Percentiles rank a stretch among this genome's conserved stretches.
Conservation (phyloP, 2,888 invertebrate genomes). For the Perizoma affinitatum region DNA sequence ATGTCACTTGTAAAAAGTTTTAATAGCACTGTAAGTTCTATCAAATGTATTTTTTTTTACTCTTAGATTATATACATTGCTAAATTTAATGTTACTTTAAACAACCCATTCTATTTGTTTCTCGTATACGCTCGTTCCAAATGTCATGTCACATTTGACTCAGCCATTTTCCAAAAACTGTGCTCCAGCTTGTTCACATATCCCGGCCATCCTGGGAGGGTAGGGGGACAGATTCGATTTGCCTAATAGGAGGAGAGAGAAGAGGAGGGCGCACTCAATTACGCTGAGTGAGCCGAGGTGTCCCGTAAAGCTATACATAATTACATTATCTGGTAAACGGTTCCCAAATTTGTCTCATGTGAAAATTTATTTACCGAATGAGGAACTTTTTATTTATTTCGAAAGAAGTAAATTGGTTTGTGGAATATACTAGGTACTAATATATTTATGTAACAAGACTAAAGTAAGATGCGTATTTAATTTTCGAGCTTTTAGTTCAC, state of each 20-base stretch:
- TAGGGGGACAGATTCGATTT: conserved; percentile 77
- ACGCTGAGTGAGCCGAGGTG: conserved; percentile 76
- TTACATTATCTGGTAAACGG: conserved; percentile 82
- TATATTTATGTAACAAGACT: too few species aligned
- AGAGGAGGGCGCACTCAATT: conserved; percentile 70
- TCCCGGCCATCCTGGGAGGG: conserved; percentile 25
- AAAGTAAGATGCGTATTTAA: too few species aligned
- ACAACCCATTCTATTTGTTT: too few species aligned
- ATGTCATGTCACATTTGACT: background rate
- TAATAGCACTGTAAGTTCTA: too few species aligned
- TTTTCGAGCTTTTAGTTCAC: too few species aligned
- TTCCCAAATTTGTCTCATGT: conserved; percentile 39
- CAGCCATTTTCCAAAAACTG: conserved; percentile 6
- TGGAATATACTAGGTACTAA: too few species aligned
- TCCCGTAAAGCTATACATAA: conserved; percentile 76
- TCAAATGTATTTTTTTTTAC: too few species aligned
- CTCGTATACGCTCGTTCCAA: too few species aligned
- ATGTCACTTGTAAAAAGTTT: too few species aligned
- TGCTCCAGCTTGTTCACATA: conserved; percentile 34
- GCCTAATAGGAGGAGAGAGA: conserved; percentile 77
- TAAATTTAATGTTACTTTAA: too few species aligned
- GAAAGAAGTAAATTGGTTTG: background rate
- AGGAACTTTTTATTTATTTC: conserved; percentile 4
- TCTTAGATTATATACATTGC: too few species aligned
- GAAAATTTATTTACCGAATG: conserved; percentile 29